A percentile compares a stretch with the other conserved stretches of the same genome.
Conservation (phyloP, 2,888 invertebrate genomes). For the Ommatoiulus sabulosus region DNA sequence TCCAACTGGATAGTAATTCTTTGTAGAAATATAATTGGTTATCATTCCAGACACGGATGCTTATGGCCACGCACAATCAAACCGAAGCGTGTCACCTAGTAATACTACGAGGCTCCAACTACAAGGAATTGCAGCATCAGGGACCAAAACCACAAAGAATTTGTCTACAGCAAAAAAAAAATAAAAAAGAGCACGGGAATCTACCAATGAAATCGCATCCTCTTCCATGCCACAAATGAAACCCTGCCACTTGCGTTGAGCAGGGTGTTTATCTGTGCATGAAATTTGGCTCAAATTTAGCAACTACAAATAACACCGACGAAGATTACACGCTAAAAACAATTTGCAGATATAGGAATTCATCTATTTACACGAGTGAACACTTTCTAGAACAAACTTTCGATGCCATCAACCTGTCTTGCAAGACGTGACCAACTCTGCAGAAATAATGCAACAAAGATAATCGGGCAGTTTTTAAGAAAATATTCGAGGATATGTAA, state of each 20-base stretch:
- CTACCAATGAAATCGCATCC: background rate
- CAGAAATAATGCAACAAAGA: background rate
- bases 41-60: background rate
- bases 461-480: background rate
- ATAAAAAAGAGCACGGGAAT: background rate
- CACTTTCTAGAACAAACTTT: background rate
- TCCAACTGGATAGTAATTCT: background rate
- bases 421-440: background rate
- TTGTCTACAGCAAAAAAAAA: background rate
- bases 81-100: background rate
- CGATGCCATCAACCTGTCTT: background rate
- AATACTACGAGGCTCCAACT: background rate
- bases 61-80: background rate
- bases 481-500: too few species aligned
- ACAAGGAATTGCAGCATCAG: background rate
- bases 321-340: background rate
- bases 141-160: background rate
- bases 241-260: too few species aligned
- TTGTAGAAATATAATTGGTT: slow-evolving; percentile 19
- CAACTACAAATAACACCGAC: background rate
- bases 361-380: background rate
- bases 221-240: background rate
- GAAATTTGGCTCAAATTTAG: background rate
- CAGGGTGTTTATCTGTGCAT: background rate
- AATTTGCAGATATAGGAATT: background rate